These are phyloP conservation scores for Smutsia gigantea DNA, from an alignment of 2,797 vertebrate genomes.

Conservation along the genomic window DNA sequence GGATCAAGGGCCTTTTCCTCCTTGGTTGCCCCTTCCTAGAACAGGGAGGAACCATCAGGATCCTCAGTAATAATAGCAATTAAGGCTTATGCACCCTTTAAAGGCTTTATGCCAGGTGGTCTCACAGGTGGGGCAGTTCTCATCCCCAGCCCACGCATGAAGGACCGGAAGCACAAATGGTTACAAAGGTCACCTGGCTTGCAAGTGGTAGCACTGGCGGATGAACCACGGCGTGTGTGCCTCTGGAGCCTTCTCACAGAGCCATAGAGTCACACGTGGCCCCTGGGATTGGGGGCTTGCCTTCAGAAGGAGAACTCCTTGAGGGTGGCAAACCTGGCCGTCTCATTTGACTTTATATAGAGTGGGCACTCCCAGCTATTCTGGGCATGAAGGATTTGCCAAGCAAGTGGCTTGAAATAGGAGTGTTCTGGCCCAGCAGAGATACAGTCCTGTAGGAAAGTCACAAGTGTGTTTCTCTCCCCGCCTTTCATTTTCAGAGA, in stretches of 20 bases:
- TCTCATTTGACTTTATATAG: accelerated
- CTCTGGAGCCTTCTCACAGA: neutral
- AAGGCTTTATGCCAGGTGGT: neutral
- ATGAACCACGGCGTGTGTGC: neutral
- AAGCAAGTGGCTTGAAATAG: neutral
- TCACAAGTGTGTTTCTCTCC: accelerated
- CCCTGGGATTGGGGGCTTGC: neutral
- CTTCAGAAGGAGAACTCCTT: neutral
- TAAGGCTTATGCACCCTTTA: neutral
- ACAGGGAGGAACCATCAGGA: neutral
- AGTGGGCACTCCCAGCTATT: neutral
- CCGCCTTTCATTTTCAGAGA: neutral
- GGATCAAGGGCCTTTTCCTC: neutral
- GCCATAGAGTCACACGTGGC: accelerated
- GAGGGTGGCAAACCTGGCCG: neutral
- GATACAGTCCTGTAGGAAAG: neutral
- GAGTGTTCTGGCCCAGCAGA: neutral
- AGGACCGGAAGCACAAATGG: neutral
- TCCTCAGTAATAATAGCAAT: neutral
- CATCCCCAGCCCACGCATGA: neutral
- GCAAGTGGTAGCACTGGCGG: neutral
- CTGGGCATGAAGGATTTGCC: accelerated
- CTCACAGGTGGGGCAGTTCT: neutral
- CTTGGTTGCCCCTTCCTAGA: neutral
- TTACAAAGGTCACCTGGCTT: neutral